A percentile compares a stretch with the other conserved stretches of the same genome.
Evolutionary conservation across 2,113 vertebrate species (phyloP).

Genomic region (Danio rerio): DNA sequence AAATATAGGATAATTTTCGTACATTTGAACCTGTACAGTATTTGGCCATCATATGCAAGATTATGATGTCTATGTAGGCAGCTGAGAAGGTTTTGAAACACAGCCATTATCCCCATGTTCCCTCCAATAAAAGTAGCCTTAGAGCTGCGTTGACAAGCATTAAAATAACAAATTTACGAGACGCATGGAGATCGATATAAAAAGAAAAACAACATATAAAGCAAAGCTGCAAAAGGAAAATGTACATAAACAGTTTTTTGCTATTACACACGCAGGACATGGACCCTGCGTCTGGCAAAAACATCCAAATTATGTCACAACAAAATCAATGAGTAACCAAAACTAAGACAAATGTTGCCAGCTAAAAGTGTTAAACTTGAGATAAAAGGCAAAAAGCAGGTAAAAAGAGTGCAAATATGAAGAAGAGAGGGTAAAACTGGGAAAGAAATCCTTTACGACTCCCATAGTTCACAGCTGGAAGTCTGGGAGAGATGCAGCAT

Average conservation of each 20-base stretch:
- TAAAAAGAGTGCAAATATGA: too few relatives aligned
- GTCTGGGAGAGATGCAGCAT: constrained; percentile 63
- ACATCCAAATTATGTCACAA: constrained; percentile 29
- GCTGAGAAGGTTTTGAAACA: constrained; percentile 23
- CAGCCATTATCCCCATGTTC: constrained; percentile 16
- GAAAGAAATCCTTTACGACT: constrained; percentile 20
- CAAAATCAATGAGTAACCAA: constrained; percentile 32
- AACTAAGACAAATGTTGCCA: not conserved
- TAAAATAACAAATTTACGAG: not conserved
- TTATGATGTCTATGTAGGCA: constrained; percentile 1
- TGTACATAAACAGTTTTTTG: not conserved
- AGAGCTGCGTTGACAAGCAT: not conserved
- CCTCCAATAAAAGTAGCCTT: constrained; percentile 30
- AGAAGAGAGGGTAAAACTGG: not conserved
- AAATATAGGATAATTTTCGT: too few relatives aligned
- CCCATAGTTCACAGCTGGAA: constrained; percentile 61
- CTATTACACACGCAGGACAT: constrained; percentile 4
- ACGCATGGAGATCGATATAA: not conserved
- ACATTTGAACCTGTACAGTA: not conserved
- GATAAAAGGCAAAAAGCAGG: not conserved
- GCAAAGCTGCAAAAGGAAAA: not conserved
- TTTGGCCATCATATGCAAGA: not conserved
- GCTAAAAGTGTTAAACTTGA: constrained; percentile 43
- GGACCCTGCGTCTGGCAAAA: constrained; percentile 17
- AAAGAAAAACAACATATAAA: not conserved